phyloP scores from a whole-genome alignment of 2,888 invertebrate species.

The Papilio demoleus region DNA sequence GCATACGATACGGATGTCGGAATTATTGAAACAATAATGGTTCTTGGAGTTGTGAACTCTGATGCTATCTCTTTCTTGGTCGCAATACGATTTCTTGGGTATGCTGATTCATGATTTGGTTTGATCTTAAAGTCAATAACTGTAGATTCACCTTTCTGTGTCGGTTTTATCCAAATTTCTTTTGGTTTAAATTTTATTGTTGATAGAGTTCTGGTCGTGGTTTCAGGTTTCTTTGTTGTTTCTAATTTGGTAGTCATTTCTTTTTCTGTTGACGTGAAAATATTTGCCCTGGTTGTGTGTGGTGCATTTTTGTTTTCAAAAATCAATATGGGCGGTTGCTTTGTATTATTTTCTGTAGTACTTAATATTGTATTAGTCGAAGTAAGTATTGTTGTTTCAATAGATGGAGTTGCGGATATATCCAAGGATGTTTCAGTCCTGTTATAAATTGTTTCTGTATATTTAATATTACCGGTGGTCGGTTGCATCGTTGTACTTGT shows the following conservation, averaged over 20 bases:
- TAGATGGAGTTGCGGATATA: constrained; percentile 46
- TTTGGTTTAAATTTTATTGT: constrained; percentile 75
- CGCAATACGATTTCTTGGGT: constrained; percentile 58
- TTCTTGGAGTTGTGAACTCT: constrained; percentile 72
- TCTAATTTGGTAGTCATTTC: constrained; percentile 50
- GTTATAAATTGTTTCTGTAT: constrained; percentile 50
- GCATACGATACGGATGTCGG: constrained; percentile 77
- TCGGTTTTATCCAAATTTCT: constrained; percentile 79
- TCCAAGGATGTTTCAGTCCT: constrained; percentile 53
- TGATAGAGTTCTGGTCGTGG: constrained; percentile 60
- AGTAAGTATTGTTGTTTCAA: constrained; percentile 43
- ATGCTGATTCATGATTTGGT: constrained; percentile 54
- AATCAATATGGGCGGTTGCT: constrained; percentile 27
- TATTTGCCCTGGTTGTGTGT: constrained; percentile 32
- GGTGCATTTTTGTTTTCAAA: constrained; percentile 26
- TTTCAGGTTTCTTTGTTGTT: constrained; percentile 60
- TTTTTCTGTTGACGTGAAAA: constrained; percentile 46
- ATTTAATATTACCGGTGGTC: constrained; percentile 39
- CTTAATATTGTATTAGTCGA: constrained; percentile 42
- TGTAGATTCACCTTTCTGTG: constrained; percentile 77
- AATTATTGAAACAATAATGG: constrained; percentile 79
- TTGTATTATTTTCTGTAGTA: constrained; percentile 41
- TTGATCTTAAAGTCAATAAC: constrained; percentile 63
- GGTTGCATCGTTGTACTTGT: constrained; percentile 43
- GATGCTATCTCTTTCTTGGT: constrained; percentile 61